Evolutionary conservation across 2,797 vertebrate species (phyloP).

Genomic region (Heteromormyrus szaboi): DNA sequence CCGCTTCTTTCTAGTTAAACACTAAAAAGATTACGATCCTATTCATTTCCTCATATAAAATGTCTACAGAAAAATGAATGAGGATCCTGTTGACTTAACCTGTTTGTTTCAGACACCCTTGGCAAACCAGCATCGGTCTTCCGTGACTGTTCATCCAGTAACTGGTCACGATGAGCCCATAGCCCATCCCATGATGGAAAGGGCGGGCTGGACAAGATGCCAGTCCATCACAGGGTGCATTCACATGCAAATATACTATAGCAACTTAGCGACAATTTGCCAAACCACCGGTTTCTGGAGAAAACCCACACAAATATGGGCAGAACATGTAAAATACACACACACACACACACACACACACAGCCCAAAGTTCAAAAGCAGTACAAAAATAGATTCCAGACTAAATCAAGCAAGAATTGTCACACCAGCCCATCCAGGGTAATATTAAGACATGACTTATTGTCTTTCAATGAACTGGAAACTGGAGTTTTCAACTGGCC

Average conservation of each 20-base stretch:
- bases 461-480: background rate
- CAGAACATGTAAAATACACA: background rate
- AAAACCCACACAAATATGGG: background rate
- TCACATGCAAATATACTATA: background rate
- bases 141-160: background rate
- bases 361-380: background rate
- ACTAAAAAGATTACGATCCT: background rate
- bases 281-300: background rate
- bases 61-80: background rate
- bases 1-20: background rate
- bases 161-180: background rate
- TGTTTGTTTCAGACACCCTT: background rate
- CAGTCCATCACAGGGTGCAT: background rate
- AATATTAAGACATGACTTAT: background rate
- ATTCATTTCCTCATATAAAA: background rate
- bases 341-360: background rate
- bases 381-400: background rate
- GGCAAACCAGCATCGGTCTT: background rate
- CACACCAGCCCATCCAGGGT: background rate
- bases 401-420: background rate
- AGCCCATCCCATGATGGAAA: background rate
- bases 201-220: background rate
- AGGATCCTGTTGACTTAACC: background rate
- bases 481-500: background rate
- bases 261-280: background rate